Base-by-base conservation (phyloP, 2,888 invertebrate species). In the Macaria liturata region DNA sequence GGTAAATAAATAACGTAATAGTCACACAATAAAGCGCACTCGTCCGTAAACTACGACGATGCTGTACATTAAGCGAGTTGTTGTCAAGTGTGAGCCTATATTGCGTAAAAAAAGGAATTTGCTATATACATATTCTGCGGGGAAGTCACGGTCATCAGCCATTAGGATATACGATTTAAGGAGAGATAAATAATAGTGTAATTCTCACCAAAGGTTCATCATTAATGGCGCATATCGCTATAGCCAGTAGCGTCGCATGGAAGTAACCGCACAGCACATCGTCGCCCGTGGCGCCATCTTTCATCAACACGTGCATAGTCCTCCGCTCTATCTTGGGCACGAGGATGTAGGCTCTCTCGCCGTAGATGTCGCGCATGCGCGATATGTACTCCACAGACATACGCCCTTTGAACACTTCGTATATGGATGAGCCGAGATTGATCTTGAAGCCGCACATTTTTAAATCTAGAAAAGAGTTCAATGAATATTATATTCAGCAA, bases 221-320 rank as follows among this genome's bases (percentile, higher is more conserved):
- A 71, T 88, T 85, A 64, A 89, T 72, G 3, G 84, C 78, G 59
- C 81, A 84, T 0, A 69, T 78, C 1, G 81, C 62, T 6, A 80
- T 73, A 0, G 88, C 76, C 30, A 94, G 84, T 54, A 95, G 76
- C 32, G 94, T 92, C 4, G 95, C 95, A 72, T 96, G 94, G 67
- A 95, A 95, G 76, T 95, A 96, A 4, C 94, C 94, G 72, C 93
- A 91, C 7, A 96, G 74, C n/a, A 95, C 85, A 66, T 95, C 94
- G 50, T 82, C 80, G 0, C 92, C 74, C 0, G 72, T 75, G 31
- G 93, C 91, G n/a, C 89, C 80, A 49, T 92, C 88, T 59, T 92
- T 89, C 1, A 96, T 75, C 40, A 92, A 76, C 30, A 96, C 86
- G 73, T 92, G 88, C 71, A 96, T 93, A 32, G 75, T 84, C 59